These are phyloP conservation scores for Etheostoma nigrum DNA, from an alignment of 2,797 vertebrate species.

Conservation along the genomic window DNA sequence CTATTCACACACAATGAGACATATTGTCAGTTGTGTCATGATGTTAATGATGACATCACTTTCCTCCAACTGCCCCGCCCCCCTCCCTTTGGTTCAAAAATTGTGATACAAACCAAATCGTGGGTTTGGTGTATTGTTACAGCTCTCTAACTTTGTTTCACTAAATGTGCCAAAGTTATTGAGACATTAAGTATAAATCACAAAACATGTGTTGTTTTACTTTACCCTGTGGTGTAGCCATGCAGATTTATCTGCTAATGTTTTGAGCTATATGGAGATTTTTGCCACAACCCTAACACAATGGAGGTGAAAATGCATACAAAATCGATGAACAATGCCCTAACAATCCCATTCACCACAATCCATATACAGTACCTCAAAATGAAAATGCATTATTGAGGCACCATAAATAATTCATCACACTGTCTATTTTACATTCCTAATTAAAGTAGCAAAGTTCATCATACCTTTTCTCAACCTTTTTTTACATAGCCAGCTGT, in stretches of 20 bases:
- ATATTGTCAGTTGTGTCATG: too few relatives aligned
- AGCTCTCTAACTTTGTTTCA: too few relatives aligned
- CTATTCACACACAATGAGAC: too few relatives aligned
- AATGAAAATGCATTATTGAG: background rate
- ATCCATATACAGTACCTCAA: background rate
- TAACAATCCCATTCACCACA: background rate
- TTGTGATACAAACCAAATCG: too few relatives aligned
- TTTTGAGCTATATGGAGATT: background rate
- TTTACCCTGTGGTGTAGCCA: background rate
- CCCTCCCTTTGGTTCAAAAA: too few relatives aligned
- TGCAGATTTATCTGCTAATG: background rate
- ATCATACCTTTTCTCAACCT: slow-evolving; percentile 29
- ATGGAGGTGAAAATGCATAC: background rate
- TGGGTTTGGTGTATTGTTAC: too few relatives aligned
- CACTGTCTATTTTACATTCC: background rate
- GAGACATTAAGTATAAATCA: background rate
- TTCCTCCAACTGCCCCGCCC: too few relatives aligned
- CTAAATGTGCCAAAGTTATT: too few relatives aligned
- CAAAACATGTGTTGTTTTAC: background rate
- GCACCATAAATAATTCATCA: background rate
- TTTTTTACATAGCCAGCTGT: slow-evolving; percentile 37
- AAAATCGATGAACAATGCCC: background rate
- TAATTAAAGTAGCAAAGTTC: background rate
- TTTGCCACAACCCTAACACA: background rate
- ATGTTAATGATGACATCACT: too few relatives aligned